Base-by-base conservation (phyloP, 2,888 invertebrate genomes). In the Cinara cedri region DNA sequence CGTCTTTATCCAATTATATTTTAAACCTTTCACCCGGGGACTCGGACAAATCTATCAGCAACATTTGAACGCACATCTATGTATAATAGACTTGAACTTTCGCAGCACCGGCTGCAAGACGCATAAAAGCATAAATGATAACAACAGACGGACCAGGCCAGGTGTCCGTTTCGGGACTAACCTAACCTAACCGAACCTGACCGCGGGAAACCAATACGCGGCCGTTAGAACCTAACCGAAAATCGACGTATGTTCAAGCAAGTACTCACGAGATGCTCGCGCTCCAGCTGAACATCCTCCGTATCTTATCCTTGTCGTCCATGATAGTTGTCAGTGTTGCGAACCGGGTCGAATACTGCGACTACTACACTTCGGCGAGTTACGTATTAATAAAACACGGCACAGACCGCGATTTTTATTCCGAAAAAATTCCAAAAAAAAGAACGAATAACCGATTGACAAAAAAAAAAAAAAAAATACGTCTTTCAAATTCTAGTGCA, bases 251-350 rank as follows among this genome's bases (percentile, higher is more conserved):
- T n/a, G 1, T 49, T 10, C 1, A n/a, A 4, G n/a, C 4, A 16
- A 16, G 21, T 46, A 83, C 83, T 82, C 74, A 83, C 83, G 83
- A 82, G 55, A 83, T 57, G 60, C 86, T 89, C 81, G 87, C 87
- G 83, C 89, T 90, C 90, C 90, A 90, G 84, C 90, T 90, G 84
- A 90, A 90, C 90, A 90, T 90, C 83, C 87, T 88, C 82, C 87
- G 88, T 83, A 90, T 88, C 84, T 88, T 87, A 83, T 89, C 89
- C 81, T 81, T 82, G 63, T 83, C 81, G 51, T 81, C 81, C 78
- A 78, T 78, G 34, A 3, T 42, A 21, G 49, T 21, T 19, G 71
- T 16, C n/a, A 19, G 6, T 51, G 49, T 34, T 8, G 34, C 34
- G 14, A 14, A 54, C 34, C 13, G 13, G 51, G 19, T 24, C 60